Conservation (phyloP, 2,888 invertebrate species). For the Dione juno region DNA sequence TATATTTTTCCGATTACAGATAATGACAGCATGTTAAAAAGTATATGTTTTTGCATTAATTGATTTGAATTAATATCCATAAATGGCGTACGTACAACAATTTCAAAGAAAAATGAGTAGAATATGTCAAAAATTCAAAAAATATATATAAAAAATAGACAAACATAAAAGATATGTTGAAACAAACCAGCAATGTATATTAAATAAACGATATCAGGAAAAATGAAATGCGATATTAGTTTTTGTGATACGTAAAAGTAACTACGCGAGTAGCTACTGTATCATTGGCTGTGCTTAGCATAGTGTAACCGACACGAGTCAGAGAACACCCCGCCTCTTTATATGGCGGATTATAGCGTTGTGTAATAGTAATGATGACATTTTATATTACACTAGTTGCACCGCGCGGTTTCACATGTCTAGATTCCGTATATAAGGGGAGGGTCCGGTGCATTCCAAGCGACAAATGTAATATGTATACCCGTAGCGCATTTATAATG, state of each 20-base stretch:
- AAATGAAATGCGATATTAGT: neutral
- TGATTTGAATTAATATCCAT: no score
- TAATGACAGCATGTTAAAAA: no score
- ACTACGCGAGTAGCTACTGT: neutral
- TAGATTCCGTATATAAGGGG: no score
- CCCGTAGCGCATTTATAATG: no score
- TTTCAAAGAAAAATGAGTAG: no score
- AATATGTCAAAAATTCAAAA: neutral
- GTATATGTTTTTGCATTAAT: no score
- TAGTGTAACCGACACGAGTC: slow-evolving; percentile 19
- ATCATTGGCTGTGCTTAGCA: slow-evolving; percentile 23
- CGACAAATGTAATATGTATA: no score
- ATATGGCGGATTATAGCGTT: slow-evolving; percentile 1
- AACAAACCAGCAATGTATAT: slow-evolving; percentile 7
- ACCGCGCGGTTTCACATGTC: no score
- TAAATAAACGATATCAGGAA: neutral
- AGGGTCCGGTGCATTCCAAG: no score
- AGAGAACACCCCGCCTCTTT: slow-evolving; percentile 19
- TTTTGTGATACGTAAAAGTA: slow-evolving; percentile 6
- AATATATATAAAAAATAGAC: neutral
- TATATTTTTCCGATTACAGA: no score
- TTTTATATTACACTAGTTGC: neutral
- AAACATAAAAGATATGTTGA: no score
- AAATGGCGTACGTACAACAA: no score
- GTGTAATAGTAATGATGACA: neutral